Conservation (phyloP, 2,888 invertebrate species). For the Macrophya annulata region DNA sequence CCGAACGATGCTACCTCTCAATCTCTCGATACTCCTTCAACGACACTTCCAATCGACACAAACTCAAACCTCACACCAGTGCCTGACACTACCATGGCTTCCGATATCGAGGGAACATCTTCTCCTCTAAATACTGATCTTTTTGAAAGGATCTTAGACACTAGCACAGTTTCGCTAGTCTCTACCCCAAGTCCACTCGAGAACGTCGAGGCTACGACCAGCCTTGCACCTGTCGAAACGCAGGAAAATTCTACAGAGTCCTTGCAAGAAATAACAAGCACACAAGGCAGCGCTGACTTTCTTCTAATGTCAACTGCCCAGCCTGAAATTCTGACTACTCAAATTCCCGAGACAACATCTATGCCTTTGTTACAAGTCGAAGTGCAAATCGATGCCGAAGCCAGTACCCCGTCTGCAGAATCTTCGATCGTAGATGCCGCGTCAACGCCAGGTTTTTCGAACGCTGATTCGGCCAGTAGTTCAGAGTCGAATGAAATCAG, state of each 20-base stretch:
- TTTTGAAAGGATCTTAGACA: constrained; percentile 22
- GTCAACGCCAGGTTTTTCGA: constrained; percentile 8
- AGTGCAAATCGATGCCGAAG: constrained; percentile 12
- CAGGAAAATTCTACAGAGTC: constrained; percentile 18
- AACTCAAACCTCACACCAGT: constrained; percentile 1
- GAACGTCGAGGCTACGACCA: constrained; percentile 20
- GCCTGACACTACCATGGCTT: background rate
- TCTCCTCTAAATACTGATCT: constrained; percentile 17
- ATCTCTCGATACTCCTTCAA: constrained; percentile 42
- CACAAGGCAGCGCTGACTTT: constrained; percentile 24
- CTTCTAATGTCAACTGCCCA: background rate
- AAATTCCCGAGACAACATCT: constrained; percentile 27
- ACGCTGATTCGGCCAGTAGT: background rate
- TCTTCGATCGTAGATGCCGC: background rate
- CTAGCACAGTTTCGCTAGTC: constrained; percentile 18
- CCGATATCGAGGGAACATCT: constrained; percentile 4
- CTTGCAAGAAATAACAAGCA: constrained; percentile 8
- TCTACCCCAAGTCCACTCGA: background rate
- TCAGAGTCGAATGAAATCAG: constrained; percentile 22
- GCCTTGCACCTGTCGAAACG: background rate
- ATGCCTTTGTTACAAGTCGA: constrained; percentile 31
- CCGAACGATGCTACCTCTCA: constrained; percentile 50
- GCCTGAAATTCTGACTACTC: constrained; percentile 33
- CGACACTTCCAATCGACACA: constrained; percentile 46
- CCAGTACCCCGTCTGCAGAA: background rate